Evolutionary conservation across 23 tunicate species (phyloP).

Genomic region (Diplosoma virens): DNA sequence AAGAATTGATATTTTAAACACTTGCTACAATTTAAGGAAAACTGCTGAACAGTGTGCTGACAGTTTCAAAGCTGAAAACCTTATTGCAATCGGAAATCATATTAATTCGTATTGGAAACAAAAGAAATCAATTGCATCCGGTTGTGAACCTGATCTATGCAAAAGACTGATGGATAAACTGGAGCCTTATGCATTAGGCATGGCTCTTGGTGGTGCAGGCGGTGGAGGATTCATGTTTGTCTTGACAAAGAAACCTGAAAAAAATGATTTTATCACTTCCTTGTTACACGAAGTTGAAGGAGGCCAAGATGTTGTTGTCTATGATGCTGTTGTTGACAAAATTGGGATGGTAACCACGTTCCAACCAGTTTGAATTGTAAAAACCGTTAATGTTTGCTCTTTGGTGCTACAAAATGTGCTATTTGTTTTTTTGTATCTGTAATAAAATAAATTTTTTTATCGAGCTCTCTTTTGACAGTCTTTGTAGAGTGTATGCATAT

Average conservation of each 20-base stretch:
- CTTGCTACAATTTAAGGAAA: constrained; percentile 41
- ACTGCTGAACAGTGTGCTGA: constrained; percentile 65
- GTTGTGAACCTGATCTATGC: constrained; percentile 82
- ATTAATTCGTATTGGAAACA: constrained; percentile 77
- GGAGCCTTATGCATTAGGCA: constrained; percentile 37
- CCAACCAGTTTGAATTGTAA: not conserved
- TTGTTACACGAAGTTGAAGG: constrained; percentile 49
- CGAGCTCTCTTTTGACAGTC: no score
- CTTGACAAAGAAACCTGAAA: constrained; percentile 50
- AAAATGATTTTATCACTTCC: constrained; percentile 13
- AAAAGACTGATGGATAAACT: constrained; percentile 52
- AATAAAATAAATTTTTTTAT: no score
- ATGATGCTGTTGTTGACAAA: constrained; percentile 40
- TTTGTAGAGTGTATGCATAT: no score
- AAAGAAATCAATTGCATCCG: constrained; percentile 92
- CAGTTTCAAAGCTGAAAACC: constrained; percentile 27
- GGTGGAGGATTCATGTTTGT: constrained; percentile 88
- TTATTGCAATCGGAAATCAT: constrained; percentile 47
- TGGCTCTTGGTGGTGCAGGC: constrained; percentile 81
- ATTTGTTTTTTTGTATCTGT: no score
- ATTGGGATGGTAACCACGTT: constrained; percentile 44
- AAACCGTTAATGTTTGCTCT: no score
- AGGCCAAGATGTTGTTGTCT: constrained; percentile 57
- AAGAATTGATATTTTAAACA: constrained; percentile 47
- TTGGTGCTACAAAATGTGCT: no score